Conservation (phyloP, 2,888 invertebrate genomes). For the Sphecodes monilicornis region DNA sequence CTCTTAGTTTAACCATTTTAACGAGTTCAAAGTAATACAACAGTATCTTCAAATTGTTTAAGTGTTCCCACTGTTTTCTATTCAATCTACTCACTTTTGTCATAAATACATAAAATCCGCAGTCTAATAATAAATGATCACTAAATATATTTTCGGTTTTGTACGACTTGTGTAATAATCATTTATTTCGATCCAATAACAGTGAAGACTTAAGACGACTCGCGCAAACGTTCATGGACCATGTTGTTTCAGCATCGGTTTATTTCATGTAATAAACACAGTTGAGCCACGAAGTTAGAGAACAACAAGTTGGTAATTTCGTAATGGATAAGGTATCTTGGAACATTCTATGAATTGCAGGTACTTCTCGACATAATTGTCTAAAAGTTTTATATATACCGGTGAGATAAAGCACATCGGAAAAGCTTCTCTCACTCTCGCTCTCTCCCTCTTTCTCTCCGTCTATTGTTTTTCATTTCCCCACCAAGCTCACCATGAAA, state of each 20-base stretch:
- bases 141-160: no score
- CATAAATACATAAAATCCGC: no score
- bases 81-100: no score
- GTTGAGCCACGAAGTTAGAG: neutral
- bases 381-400: neutral
- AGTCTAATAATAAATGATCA: no score
- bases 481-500: neutral
- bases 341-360: neutral
- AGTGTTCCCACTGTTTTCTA: no score
- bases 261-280: neutral
- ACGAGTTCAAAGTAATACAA: no score
- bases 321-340: neutral
- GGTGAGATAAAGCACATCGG: neutral
- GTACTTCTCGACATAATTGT: neutral
- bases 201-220: no score
- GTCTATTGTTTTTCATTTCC: neutral
- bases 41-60: no score
- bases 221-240: neutral
- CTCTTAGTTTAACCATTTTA: no score
- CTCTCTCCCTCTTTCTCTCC: neutral
- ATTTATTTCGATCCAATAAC: no score
- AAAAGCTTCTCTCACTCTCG: neutral
- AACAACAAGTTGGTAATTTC: neutral
- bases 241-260: neutral
- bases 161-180: no score